These are phyloP conservation scores for Chionomys nivalis DNA, from an alignment of 2,113 vertebrate genomes.

Conservation along the genomic window DNA sequence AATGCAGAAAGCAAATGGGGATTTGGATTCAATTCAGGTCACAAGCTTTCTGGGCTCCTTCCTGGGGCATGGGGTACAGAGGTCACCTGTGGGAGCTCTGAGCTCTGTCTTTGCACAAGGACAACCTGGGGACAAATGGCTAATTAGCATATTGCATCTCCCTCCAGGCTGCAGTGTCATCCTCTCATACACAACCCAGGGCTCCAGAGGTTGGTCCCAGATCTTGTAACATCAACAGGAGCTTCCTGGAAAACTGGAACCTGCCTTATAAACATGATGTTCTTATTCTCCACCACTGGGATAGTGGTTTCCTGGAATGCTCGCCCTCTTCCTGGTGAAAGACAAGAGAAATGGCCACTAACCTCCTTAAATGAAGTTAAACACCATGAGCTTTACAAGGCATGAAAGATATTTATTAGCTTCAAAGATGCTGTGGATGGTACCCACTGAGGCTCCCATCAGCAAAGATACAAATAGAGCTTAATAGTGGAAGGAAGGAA, in stretches of 20 bases:
- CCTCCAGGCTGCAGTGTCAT: neutral
- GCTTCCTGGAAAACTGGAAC: slow-evolving; percentile 21
- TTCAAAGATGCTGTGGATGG: neutral
- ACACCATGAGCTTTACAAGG: neutral
- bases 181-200: neutral
- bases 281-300: slow-evolving; percentile 44
- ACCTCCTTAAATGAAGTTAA: slow-evolving; percentile 15
- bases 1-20: neutral
- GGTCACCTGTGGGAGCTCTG: neutral
- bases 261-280: neutral
- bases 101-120: neutral
- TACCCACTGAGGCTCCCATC: neutral
- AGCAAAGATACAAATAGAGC: neutral
- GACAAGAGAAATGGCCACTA: slow-evolving; percentile 35
- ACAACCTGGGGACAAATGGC: neutral
- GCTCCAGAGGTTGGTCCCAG: neutral
- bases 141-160: neutral
- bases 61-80: neutral
- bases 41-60: neutral
- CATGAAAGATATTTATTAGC: neutral
- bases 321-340: slow-evolving; percentile 55
- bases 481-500: slow-evolving; percentile 40
- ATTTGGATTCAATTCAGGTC: neutral
- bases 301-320: neutral
- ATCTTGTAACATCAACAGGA: neutral